Evolutionary conservation across 2,113 vertebrate species (phyloP).

Genomic region (Tretioscincus oriximinensis): DNA sequence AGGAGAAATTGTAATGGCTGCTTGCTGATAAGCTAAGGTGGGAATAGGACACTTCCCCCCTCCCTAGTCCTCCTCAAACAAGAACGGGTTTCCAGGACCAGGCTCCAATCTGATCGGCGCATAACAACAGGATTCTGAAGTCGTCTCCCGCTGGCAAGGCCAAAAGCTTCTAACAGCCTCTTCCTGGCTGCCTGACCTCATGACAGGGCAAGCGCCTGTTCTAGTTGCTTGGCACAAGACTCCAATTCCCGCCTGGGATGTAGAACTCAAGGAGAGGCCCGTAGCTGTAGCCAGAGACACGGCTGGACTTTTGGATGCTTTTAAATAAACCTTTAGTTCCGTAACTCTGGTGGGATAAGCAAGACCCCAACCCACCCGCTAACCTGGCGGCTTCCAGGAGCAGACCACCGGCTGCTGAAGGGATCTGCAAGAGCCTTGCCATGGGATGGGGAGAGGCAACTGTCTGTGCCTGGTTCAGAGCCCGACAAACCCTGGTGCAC

Average conservation of each 20-base stretch:
- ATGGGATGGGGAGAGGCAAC: conserved; percentile 48
- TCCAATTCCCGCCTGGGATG: conserved; percentile 52
- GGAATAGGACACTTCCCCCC: conserved; percentile 8
- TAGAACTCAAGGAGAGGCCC: conserved; percentile 45
- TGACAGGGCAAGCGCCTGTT: conserved; percentile 40
- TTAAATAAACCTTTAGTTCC: conserved; percentile 60
- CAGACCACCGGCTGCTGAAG: conserved; percentile 53
- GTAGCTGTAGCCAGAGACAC: conserved; percentile 44
- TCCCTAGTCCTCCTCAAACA: conserved; percentile 36
- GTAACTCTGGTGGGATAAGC: conserved; percentile 57
- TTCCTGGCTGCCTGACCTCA: conserved; percentile 35
- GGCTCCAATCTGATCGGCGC: conserved; percentile 25
- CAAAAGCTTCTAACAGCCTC: conserved; percentile 30
- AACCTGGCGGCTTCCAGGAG: conserved; percentile 55
- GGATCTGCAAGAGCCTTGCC: conserved; percentile 62
- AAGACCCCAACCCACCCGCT: conserved; percentile 57
- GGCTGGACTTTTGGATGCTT: conserved; percentile 42
- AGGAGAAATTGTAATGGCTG: conserved; percentile 17
- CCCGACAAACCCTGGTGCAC: conserved; percentile 32
- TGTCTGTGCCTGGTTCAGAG: conserved; percentile 61
- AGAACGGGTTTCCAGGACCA: conserved; percentile 42
- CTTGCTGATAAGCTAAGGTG: conserved; percentile 13
- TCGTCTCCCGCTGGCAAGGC: conserved; percentile 31
- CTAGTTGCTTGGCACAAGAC: conserved; percentile 54
- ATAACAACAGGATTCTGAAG: conserved; percentile 40